Conservation (phyloP, 2,797 vertebrate genomes). For the Sebastes iracundus region DNA sequence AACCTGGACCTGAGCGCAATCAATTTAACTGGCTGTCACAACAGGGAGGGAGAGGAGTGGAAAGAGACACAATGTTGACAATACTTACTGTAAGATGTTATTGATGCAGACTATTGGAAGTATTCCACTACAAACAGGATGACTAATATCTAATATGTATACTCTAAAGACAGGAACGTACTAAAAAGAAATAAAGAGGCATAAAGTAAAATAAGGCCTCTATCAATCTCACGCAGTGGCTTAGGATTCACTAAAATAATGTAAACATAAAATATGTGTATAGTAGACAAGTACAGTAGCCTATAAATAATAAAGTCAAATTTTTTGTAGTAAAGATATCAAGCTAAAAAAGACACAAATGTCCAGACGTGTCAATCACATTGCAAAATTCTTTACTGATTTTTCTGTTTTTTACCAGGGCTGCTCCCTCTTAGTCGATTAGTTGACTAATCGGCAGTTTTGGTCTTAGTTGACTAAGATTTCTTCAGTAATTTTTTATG, state of each 20-base stretch:
- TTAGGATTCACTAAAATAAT: neutral
- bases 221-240: neutral
- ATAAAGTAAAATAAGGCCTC: neutral
- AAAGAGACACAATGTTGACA: conserved; percentile 70
- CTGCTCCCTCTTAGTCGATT: too few species aligned
- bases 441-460: too few species aligned
- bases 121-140: conserved; percentile 19
- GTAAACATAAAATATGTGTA: neutral
- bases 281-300: neutral
- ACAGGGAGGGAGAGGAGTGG: conserved; percentile 60
- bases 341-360: neutral
- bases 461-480: too few species aligned
- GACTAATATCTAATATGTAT: neutral
- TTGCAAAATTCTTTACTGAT: neutral
- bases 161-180: neutral
- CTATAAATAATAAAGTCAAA: neutral
- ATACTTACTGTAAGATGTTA: conserved; percentile 80
- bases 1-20: conserved; percentile 86
- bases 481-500: too few species aligned
- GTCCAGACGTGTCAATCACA: neutral
- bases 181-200: neutral
- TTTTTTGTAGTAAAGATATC: neutral
- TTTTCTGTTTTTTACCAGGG: fast-evolving
- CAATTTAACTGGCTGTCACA: conserved; percentile 88
- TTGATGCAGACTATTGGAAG: conserved; percentile 41